Base-by-base conservation (phyloP, 1,140 invertebrate genomes). In the Aphelenchoides fujianensis region DNA sequence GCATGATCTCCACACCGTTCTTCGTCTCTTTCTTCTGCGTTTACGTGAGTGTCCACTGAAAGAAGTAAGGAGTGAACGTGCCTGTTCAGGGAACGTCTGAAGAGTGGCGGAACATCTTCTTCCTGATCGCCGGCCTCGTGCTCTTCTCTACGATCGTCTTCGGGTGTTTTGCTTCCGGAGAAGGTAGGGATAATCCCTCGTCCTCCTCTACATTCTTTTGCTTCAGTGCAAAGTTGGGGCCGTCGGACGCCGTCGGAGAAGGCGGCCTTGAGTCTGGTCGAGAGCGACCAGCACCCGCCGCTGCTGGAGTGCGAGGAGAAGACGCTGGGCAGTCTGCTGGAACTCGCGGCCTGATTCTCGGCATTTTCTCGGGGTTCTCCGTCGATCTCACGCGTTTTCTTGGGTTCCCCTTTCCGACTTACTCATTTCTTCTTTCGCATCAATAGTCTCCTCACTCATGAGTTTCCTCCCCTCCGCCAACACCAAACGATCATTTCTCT, bases 21-120 rank as follows among this genome's bases (percentile, higher is more conserved):
- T 27, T 69, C 71, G 67, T 69, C 16, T 27, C 30, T n/a, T 19
- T 69, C n/a, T 69, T 69, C 62, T 68, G 67, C 31, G 30, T 30
- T 19, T 28, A 69, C 71, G 62, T n/a, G 41, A 16, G n/a, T n/a
- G 16, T 48, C 16, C 41, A 16, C n/a, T 16, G n/a, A 48, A 48
- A 16, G 16, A 16, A 16, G 41, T 48, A 16, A 16, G 16, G 16
- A 48, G 41, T n/a, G n/a, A n/a, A n/a, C n/a, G 59, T n/a, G n/a
- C n/a, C n/a, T n/a, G n/a, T n/a, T n/a, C n/a, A n/a, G n/a, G n/a
- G 67, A 9, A 69, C 67, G 64, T n/a, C 68, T 16, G 67, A 69
- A 12, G 67, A 69, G 30, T 69, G 67, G 67, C 12, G 12, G 12
- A 70, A 68, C 12, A 69, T 69, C 2, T 70, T 69, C n/a, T 70